phyloP scores from a whole-genome alignment of 2,797 vertebrate species.

The Acanthiza pusilla region DNA sequence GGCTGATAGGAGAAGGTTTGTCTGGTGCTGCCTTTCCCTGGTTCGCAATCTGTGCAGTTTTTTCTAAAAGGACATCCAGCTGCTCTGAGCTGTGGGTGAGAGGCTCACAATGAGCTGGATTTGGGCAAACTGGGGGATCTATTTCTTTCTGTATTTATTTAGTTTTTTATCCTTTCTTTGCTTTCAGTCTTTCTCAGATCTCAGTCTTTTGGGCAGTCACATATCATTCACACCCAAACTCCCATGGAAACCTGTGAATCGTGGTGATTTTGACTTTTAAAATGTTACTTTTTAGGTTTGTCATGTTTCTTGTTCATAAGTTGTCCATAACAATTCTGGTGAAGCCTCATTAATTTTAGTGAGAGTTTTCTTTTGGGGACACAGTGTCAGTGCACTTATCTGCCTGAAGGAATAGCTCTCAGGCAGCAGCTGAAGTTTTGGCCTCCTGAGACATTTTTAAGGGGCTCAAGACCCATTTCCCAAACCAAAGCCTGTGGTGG shows the following conservation, averaged over 20 bases:
- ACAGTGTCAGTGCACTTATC: accelerated
- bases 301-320: neutral
- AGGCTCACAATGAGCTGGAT: neutral
- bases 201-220: neutral
- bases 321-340: neutral
- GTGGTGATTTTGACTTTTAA: neutral
- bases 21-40: neutral
- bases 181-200: neutral
- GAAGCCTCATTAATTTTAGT: neutral
- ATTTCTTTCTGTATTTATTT: neutral
- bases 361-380: neutral
- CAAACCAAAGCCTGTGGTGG: neutral
- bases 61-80: neutral
- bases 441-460: neutral
- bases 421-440: neutral
- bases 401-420: neutral
- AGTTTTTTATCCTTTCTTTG: neutral
- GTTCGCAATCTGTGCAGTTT: neutral
- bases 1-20: neutral
- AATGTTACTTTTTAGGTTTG: neutral
- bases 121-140: neutral
- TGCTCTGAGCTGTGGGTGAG: neutral
- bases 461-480: neutral
- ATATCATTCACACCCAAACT: neutral
- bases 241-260: neutral